Evolutionary conservation across 2,888 invertebrate species (phyloP).

Genomic region (Latrodectus elegans): DNA sequence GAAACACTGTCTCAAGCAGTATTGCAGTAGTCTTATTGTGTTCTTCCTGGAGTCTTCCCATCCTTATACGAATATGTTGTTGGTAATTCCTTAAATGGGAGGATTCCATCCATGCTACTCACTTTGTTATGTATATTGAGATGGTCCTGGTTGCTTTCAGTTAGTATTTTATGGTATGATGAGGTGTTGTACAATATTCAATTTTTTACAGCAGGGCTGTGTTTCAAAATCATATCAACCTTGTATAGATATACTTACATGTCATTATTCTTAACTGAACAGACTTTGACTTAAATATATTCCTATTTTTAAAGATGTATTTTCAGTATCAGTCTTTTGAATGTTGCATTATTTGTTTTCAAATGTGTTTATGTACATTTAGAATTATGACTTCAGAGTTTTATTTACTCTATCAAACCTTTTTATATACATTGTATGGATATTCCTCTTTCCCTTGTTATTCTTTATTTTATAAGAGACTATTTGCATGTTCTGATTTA

Average conservation of each 20-base stretch:
- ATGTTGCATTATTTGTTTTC: too few species aligned
- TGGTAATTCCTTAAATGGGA: conserved; percentile 59
- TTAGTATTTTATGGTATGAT: conserved; percentile 2
- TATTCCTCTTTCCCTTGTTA: too few species aligned
- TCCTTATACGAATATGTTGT: conserved; percentile 53
- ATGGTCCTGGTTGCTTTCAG: conserved; percentile 25
- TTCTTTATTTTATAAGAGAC: too few species aligned
- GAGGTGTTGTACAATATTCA: conserved; percentile 17
- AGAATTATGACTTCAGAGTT: too few species aligned
- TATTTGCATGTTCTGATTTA: too few species aligned
- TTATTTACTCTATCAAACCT: too few species aligned
- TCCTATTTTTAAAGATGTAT: too few species aligned
- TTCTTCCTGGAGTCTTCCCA: conserved; percentile 65
- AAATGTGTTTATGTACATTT: too few species aligned
- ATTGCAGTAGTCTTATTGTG: conserved; percentile 20
- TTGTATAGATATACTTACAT: neutral
- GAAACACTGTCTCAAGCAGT: conserved; percentile 12
- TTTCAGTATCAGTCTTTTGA: too few species aligned
- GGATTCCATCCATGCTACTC: conserved; percentile 58
- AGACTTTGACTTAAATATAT: too few species aligned
- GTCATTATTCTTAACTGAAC: too few species aligned
- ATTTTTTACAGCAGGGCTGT: conserved; percentile 45
- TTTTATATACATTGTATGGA: too few species aligned
- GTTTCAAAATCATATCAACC: conserved; percentile 53
- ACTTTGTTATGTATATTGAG: conserved; percentile 47